A percentile compares a stretch with the other conserved stretches of the same genome.
Conservation (phyloP, 1,140 invertebrate genomes). For the Tetragnatha versicolor region DNA sequence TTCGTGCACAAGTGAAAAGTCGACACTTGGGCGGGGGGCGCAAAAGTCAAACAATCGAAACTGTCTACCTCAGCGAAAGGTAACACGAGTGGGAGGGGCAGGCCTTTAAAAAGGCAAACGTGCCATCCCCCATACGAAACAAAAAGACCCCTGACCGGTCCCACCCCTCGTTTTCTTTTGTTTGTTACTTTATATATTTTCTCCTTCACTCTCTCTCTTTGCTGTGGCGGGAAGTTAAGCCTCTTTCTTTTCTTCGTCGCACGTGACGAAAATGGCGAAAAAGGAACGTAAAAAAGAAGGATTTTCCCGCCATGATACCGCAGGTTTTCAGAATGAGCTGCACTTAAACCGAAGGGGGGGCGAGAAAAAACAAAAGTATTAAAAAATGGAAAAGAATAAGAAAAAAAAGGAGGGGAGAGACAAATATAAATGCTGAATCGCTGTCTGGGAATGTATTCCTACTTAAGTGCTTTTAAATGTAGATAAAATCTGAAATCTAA, state of each 20-base stretch:
- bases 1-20: too few relatives aligned
- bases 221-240: constrained; percentile 20
- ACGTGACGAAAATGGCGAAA: constrained; percentile 44
- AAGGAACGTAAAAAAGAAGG: not conserved
- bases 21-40: too few relatives aligned
- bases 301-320: constrained; percentile 43
- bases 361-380: constrained; percentile 1
- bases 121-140: too few relatives aligned
- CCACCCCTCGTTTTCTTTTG: not conserved
- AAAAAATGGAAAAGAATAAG: not conserved
- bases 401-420: not conserved
- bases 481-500: constrained; percentile 47
- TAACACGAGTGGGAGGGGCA: too few relatives aligned
- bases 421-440: constrained; percentile 27
- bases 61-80: too few relatives aligned
- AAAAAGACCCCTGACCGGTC: too few relatives aligned
- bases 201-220: not conserved
- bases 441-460: constrained; percentile 5
- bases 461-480: constrained; percentile 50
- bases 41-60: too few relatives aligned
- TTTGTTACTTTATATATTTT: not conserved
- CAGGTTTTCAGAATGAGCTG: constrained; percentile 46
- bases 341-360: constrained; percentile 19
- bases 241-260: not conserved
- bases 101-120: too few relatives aligned